Conservation (phyloP, 2,113 vertebrate species). For the Odobenus rosmarus region DNA sequence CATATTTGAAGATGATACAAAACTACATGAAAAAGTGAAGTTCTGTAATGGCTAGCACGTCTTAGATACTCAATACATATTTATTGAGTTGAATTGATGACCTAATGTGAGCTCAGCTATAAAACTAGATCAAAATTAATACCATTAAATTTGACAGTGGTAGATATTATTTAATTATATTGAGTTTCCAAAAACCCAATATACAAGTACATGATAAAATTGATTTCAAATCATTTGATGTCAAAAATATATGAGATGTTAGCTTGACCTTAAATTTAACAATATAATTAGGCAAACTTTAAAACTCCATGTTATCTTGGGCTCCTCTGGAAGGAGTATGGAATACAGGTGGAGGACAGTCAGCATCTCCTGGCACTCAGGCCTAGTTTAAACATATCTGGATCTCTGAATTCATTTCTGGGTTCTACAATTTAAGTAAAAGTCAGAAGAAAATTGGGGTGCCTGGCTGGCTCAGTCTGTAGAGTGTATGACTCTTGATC, state of each 20-base stretch:
- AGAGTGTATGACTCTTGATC: neutral
- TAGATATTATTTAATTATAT: neutral
- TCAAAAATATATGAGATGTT: neutral
- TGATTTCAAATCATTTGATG: slow-evolving; percentile 13
- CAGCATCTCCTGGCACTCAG: neutral
- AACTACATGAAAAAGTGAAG: neutral
- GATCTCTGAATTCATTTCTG: slow-evolving; percentile 47
- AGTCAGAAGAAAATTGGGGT: neutral
- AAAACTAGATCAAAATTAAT: neutral
- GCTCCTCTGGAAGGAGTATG: neutral
- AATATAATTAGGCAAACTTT: neutral
- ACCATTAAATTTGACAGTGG: neutral
- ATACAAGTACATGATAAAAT: neutral
- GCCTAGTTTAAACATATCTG: neutral
- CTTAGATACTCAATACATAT: neutral
- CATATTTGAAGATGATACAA: neutral
- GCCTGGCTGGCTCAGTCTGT: neutral
- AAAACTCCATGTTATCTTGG: neutral
- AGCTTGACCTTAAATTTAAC: neutral
- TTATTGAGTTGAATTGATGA: neutral
- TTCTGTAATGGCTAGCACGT: neutral
- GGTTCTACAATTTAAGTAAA: neutral
- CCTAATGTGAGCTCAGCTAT: neutral
- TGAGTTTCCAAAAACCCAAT: neutral
- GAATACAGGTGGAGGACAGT: neutral